phyloP scores from a whole-genome alignment of 2,888 invertebrate species.

The Panorpa germanica region DNA sequence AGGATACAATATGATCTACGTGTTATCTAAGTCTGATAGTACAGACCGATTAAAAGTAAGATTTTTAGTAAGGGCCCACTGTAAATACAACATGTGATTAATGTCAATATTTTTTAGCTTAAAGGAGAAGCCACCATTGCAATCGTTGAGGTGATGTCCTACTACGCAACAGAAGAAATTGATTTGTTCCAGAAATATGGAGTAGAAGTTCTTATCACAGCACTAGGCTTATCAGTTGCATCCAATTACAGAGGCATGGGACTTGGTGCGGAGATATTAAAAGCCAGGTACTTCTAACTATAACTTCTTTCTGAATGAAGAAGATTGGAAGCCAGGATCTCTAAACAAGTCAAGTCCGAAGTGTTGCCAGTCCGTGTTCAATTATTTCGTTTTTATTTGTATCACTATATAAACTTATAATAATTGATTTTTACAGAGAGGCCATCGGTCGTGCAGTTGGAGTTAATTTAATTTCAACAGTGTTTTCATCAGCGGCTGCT shows the following conservation, averaged over 20 bases:
- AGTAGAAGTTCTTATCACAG: slow-evolving; percentile 17
- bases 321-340: too few species aligned
- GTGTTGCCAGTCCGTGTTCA: too few species aligned
- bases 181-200: slow-evolving; percentile 20
- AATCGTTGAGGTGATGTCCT: too few species aligned
- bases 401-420: too few species aligned
- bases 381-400: too few species aligned
- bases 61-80: background rate
- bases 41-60: background rate
- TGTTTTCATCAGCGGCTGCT: too few species aligned
- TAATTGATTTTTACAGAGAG: too few species aligned
- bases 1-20: slow-evolving; percentile 19
- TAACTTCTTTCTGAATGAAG: slow-evolving; percentile 10
- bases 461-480: too few species aligned
- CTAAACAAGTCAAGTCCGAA: too few species aligned
- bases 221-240: slow-evolving; percentile 19
- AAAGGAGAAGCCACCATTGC: slow-evolving; percentile 10
- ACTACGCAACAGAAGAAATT: slow-evolving; percentile 23
- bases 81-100: background rate
- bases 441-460: too few species aligned
- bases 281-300: slow-evolving; percentile 11
- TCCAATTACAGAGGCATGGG: slow-evolving; percentile 19
- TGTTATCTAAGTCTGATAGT: slow-evolving; percentile 10
- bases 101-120: background rate
- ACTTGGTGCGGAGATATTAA: slow-evolving; percentile 15